These are phyloP conservation scores for Chrysolina oricalcia DNA, from an alignment of 2,888 invertebrate genomes.

Conservation along the genomic window DNA sequence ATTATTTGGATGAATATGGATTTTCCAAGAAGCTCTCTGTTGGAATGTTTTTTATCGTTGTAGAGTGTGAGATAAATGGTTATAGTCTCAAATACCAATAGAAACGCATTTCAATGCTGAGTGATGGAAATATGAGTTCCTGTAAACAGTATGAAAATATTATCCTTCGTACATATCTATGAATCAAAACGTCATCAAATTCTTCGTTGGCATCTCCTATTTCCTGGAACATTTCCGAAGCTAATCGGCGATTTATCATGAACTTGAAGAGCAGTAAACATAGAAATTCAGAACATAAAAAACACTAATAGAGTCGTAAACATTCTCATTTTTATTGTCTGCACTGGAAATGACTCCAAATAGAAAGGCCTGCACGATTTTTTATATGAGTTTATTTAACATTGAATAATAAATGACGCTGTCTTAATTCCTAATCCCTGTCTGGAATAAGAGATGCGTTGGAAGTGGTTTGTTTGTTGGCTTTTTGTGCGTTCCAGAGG, in stretches of 20 bases:
- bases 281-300: conserved; percentile 5
- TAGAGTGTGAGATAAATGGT: no score
- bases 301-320: conserved; percentile 17
- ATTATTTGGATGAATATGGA: no score
- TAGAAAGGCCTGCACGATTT: neutral
- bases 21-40: no score
- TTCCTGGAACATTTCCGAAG: conserved; percentile 12
- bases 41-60: no score
- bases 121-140: no score
- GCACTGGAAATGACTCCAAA: neutral
- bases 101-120: no score
- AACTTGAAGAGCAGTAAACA: conserved; percentile 11
- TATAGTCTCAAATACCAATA: no score
- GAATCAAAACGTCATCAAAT: neutral
- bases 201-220: neutral
- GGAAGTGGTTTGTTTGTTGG: neutral
- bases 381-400: neutral
- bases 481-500: neutral
- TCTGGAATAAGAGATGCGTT: neutral
- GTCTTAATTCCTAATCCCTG: neutral
- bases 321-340: neutral
- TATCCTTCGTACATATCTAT: no score
- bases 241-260: neutral
- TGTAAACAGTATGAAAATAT: no score
- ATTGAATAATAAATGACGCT: neutral